phyloP scores from a whole-genome alignment of 1,140 invertebrate species.

The Aricia agestis region DNA sequence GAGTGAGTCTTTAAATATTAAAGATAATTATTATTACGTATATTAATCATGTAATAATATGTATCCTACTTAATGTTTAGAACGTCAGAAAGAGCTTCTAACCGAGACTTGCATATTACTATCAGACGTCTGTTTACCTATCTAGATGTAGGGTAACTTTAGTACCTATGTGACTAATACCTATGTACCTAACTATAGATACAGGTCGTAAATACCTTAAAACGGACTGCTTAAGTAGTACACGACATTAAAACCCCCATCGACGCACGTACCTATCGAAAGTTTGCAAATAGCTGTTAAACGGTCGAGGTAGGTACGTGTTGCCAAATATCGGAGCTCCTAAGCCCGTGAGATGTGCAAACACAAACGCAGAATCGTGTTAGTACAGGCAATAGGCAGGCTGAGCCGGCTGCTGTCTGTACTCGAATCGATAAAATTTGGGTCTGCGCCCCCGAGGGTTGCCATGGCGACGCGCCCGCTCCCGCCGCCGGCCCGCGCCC shows the following conservation, averaged over 20 bases:
- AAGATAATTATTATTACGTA: too few species aligned
- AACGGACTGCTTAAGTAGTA: not conserved
- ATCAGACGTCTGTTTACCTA: too few species aligned
- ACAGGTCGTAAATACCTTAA: not conserved
- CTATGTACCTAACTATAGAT: too few species aligned
- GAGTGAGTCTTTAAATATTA: too few species aligned
- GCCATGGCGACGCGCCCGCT: conserved; percentile 54
- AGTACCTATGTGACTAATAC: too few species aligned
- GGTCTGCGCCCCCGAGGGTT: conserved; percentile 65
- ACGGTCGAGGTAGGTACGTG: conserved; percentile 44
- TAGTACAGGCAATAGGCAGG: conserved; percentile 59
- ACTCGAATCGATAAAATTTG: conserved; percentile 74
- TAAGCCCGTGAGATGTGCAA: conserved; percentile 67
- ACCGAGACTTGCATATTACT: too few species aligned
- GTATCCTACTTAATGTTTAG: too few species aligned
- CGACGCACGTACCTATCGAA: not conserved
- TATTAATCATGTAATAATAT: too few species aligned
- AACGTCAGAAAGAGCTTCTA: too few species aligned
- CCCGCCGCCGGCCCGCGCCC: conserved; percentile 40
- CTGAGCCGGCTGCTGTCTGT: conserved; percentile 67
- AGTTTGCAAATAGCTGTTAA: conserved; percentile 43
- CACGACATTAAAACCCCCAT: not conserved
- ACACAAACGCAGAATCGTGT: conserved; percentile 68
- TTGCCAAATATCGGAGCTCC: conserved; percentile 64
- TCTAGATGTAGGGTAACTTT: not conserved